A percentile compares a stretch with the other conserved stretches of the same genome.
Evolutionary conservation across 2,113 vertebrate genomes (phyloP).

Genomic region (Felis chaus): DNA sequence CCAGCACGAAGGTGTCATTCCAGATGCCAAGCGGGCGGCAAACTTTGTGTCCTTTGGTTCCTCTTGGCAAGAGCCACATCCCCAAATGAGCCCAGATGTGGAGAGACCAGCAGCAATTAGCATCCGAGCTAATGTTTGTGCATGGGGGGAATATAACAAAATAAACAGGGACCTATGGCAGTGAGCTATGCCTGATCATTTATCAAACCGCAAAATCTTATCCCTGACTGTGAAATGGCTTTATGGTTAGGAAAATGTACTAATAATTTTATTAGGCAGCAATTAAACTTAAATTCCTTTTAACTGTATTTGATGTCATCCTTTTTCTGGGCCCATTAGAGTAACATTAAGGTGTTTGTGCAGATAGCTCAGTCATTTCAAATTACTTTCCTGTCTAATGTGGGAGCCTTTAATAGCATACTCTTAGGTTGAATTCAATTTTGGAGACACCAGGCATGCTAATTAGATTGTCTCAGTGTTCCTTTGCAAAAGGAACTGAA

Average conservation of each 20-base stretch:
- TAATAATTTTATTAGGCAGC: slow-evolving; percentile 83
- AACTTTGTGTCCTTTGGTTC: neutral
- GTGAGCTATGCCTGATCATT: slow-evolving; percentile 59
- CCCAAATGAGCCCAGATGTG: neutral
- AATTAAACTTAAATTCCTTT: slow-evolving; percentile 83
- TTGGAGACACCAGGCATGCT: slow-evolving; percentile 84
- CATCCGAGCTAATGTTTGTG: neutral
- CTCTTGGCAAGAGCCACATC: neutral
- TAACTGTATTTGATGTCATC: slow-evolving; percentile 79
- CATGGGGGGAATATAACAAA: neutral
- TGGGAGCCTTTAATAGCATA: slow-evolving; percentile 86
- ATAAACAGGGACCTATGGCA: neutral
- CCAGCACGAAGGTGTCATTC: neutral
- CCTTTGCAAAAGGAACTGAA: slow-evolving; percentile 69
- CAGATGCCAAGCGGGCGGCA: neutral
- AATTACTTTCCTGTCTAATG: slow-evolving; percentile 85
- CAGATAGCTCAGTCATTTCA: slow-evolving; percentile 85
- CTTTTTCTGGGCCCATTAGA: slow-evolving; percentile 80
- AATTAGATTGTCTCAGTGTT: slow-evolving; percentile 82
- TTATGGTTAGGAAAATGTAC: slow-evolving; percentile 78
- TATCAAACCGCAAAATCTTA: slow-evolving; percentile 64
- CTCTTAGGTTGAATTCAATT: slow-evolving; percentile 89
- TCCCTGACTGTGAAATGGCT: slow-evolving; percentile 67
- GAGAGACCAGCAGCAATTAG: neutral
- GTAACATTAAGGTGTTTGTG: slow-evolving; percentile 85